Evolutionary conservation across 2,113 vertebrate genomes (phyloP), one percentile per base, ranked within the genome.

Genomic region (Lethenteron reissneri): DNA sequence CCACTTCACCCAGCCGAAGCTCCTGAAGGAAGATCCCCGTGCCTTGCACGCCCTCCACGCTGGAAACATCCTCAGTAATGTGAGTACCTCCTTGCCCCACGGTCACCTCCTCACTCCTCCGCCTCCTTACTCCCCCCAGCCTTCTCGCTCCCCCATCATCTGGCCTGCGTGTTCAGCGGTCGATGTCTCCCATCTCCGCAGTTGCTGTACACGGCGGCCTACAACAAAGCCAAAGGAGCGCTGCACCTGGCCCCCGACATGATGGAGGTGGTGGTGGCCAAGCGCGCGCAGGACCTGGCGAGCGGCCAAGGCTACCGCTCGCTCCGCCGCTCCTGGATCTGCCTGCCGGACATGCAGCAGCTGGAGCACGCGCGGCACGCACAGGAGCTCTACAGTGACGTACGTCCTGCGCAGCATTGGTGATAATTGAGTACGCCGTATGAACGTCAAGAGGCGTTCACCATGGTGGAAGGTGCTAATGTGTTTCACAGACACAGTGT

Each of bases 1-100:
- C n/a, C 64, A 68, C 64, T 68, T 68, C 64, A 17, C n/a, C 64
- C 64, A 68, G 10, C 64, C 64, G 64, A 68, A 68, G 11, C n/a
- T n/a, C 64, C n/a, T 68, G 25, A 25, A 68, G 10, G 64, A 68
- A 17, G 64, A 68, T 25, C 9, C 25, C 10, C n/a, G 64, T 10
- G 10, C 25, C n/a, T 17, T 17, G 64, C n/a, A 68, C 10, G 64
- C 64, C n/a, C 9, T 11, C 64, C 64, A 68, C 25, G 64, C 64
- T 9, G 64, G 64, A 68, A 68, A 68, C 10, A n/a, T 68, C 64
- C n/a, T n/a, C 64, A 68, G 64, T 25, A 68, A 68, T 8, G 64
- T 68, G 25, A 68, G 64, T 8, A 68, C 64, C n/a, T n/a, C 64
- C 64, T 10, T 10, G 11, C n/a, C n/a, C n/a, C 15, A 12, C 8